Base-by-base conservation (phyloP, 2,888 invertebrate species). In the Ennomos erosarius region DNA sequence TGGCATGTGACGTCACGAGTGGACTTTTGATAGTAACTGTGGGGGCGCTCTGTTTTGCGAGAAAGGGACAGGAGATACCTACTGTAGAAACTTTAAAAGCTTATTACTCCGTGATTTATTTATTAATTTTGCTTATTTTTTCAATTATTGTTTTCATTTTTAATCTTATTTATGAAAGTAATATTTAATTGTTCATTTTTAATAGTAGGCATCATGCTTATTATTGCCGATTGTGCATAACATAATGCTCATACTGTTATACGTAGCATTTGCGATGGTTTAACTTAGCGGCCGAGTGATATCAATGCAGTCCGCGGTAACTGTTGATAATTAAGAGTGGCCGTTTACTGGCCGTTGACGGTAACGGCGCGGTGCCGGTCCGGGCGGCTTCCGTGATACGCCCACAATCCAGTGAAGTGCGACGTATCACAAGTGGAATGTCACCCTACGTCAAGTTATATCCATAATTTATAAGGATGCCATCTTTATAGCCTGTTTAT, bases 271-370 rank as follows among this genome's bases (percentile, higher is more conserved):
- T 71, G 70, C 60, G 68, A 75, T 70, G 73, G 78, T 75, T 26
- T 66, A 60, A 71, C 72, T 76, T 73, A 67, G 70, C 73, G 69
- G 78, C 62, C 73, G 73, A 81, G 69, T 75, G 78, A 71, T 77
- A 78, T 73, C 75, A 73, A 70, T 72, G 79, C 74, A 74, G 81
- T 80, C 69, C 74, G 73, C 76, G 72, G 76, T 89, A 91, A 90
- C 91, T 90, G 91, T 91, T 88, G 84, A 85, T 90, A 90, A 90
- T 91, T 90, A 91, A 88, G 84, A 85, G 84, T 82, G 81, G 85
- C 85, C 81, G 80, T 78, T 76, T 85, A 85, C 87, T 88, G 78
- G 81, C 71, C 76, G 78, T 71, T 76, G 85, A 85, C 82, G 82
- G 79, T 89, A 88, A 88, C 87, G 88, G 89, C 83, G 69, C 70